Percentiles rank a stretch among this genome's conserved stretches.
These are phyloP conservation scores for Pandemis cinnamomeana DNA, from an alignment of 2,888 invertebrate genomes.

Conservation along the genomic window DNA sequence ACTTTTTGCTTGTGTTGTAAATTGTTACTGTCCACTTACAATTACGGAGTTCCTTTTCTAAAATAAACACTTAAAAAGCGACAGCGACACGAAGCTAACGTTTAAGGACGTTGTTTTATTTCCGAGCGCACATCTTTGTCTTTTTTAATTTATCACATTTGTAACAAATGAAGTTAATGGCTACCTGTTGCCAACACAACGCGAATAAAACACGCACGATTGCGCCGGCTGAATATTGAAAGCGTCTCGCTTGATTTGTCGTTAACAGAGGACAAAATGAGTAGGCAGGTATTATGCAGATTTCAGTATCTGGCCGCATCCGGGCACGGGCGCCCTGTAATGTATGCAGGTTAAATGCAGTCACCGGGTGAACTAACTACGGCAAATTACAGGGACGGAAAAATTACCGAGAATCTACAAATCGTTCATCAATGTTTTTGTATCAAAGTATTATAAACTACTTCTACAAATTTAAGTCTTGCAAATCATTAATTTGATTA, in stretches of 20 bases:
- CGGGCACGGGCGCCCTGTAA: conserved; percentile 55
- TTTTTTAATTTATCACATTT: conserved; percentile 32
- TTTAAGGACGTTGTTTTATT: conserved; percentile 8
- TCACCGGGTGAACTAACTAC: conserved; percentile 25
- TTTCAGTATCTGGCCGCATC: conserved; percentile 63
- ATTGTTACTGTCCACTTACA: conserved; percentile 23
- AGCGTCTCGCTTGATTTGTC: conserved; percentile 70
- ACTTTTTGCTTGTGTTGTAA: conserved; percentile 26
- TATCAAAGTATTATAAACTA: neutral
- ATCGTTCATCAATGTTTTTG: neutral
- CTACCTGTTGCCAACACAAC: conserved; percentile 38
- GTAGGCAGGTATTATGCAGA: conserved; percentile 73
- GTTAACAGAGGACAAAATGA: conserved; percentile 75
- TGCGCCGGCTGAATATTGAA: conserved; percentile 40
- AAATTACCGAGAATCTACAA: conserved; percentile 20
- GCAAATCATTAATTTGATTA: neutral
- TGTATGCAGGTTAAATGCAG: conserved; percentile 49
- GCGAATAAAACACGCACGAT: conserved; percentile 31
- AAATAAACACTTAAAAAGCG: conserved; percentile 13
- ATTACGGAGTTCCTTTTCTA: conserved; percentile 13
- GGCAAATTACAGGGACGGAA: conserved; percentile 20
- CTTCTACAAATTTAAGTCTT: too few species aligned
- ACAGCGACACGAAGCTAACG: neutral
- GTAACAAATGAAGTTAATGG: conserved; percentile 12
- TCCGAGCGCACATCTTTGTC: conserved; percentile 13